Evolutionary conservation across 2,113 vertebrate species (phyloP).

Genomic region (Urocynchramus pylzowi): DNA sequence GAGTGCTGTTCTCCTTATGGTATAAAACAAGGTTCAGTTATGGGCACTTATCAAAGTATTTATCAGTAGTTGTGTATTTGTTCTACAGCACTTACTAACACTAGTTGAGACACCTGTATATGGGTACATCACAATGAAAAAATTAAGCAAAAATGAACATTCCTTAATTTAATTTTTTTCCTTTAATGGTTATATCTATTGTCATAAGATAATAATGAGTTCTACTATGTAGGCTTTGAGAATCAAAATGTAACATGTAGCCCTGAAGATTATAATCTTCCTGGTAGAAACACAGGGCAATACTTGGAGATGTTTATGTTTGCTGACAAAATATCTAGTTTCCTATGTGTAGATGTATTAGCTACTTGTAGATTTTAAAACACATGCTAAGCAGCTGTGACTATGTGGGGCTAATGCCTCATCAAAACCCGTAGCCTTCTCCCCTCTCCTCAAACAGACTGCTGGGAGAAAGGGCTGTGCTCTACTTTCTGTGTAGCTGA

Average conservation of each 20-base stretch:
- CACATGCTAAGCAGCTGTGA: not conserved
- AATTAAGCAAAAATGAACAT: not conserved
- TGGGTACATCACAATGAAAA: not conserved
- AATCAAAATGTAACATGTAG: not conserved
- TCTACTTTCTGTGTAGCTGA: not conserved
- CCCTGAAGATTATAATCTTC: not conserved
- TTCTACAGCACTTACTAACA: not conserved
- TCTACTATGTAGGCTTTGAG: not conserved
- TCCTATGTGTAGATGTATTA: not conserved
- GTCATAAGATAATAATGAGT: not conserved
- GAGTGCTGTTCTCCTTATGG: not conserved
- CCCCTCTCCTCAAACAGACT: not conserved
- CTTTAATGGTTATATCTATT: not conserved
- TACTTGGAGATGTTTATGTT: not conserved
- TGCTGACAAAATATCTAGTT: not conserved
- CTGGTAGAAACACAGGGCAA: not conserved
- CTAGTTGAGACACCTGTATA: not conserved
- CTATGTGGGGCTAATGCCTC: accelerated
- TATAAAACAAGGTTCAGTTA: not conserved
- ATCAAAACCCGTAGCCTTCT: not conserved
- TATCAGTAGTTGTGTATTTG: not conserved
- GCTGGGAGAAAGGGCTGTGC: not conserved
- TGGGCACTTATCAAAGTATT: not conserved
- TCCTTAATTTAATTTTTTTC: not conserved
- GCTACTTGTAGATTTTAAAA: not conserved